A percentile compares a stretch with the other conserved stretches of the same genome.
phyloP scores from a whole-genome alignment of 2,888 invertebrate species.

The Drosophila anomalata region DNA sequence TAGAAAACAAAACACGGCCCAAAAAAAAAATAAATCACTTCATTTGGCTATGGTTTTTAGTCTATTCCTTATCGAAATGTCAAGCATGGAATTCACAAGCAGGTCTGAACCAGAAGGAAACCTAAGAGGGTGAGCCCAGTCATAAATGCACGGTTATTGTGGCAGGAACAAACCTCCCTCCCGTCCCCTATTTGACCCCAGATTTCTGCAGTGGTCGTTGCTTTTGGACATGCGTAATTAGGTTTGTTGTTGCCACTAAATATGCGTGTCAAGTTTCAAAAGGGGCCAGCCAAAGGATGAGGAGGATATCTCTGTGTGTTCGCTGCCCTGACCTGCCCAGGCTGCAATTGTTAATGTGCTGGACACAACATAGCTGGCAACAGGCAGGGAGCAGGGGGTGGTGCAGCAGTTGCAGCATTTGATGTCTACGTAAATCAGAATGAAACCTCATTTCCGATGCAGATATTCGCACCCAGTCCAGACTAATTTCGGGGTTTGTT shows the following conservation, averaged over 20 bases:
- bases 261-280: conserved; percentile 75
- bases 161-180: conserved; percentile 5
- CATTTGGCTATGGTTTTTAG: neutral
- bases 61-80: conserved; percentile 59
- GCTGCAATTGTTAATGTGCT: conserved; percentile 58
- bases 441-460: conserved; percentile 78
- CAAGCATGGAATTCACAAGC: conserved; percentile 10
- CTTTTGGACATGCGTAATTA: conserved; percentile 75
- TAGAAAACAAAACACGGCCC: neutral
- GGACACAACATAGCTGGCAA: neutral
- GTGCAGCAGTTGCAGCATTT: conserved; percentile 6
- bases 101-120: neutral
- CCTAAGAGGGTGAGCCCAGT: conserved; percentile 13
- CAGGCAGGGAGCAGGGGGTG: conserved; percentile 4
- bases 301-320: conserved; percentile 2
- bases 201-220: conserved; percentile 45
- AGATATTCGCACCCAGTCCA: conserved; percentile 60
- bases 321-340: conserved; percentile 26
- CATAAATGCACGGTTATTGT: conserved; percentile 58
- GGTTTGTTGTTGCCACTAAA: conserved; percentile 76
- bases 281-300: conserved; percentile 17
- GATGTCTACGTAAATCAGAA: conserved; percentile 70
- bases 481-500: conserved; percentile 60
- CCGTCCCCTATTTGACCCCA: conserved; percentile 1
- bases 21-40: neutral